A percentile compares a stretch with the other conserved stretches of the same genome.
Conservation (phyloP, 2,113 vertebrate genomes). For the Crocuta crocuta region DNA sequence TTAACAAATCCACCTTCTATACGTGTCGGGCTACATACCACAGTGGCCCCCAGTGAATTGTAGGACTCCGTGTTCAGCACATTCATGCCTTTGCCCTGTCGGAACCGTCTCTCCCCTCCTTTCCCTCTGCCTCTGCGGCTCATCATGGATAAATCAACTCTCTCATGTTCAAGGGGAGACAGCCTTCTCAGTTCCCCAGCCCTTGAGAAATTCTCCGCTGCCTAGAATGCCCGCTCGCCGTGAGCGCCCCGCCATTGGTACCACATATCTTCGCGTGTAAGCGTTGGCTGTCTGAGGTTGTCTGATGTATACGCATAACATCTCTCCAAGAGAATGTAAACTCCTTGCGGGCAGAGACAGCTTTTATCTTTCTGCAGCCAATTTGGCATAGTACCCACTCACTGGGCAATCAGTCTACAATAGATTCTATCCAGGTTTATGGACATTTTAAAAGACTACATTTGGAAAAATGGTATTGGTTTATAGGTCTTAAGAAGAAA, state of each 20-base stretch:
- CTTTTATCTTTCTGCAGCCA: not conserved
- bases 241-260: not conserved
- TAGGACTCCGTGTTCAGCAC: not conserved
- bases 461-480: not conserved
- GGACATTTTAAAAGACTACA: not conserved
- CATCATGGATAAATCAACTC: not conserved
- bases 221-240: not conserved
- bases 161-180: not conserved
- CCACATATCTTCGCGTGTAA: not conserved
- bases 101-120: not conserved
- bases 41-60: not conserved
- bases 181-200: not conserved
- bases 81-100: not conserved
- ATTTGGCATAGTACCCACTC: not conserved
- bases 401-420: not conserved
- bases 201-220: not conserved
- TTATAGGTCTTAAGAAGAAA: not conserved
- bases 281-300: not conserved
- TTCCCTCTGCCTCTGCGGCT: not conserved
- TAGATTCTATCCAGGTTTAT: not conserved
- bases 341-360: not conserved
- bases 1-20: not conserved
- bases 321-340: not conserved
- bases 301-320: not conserved
- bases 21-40: not conserved